Evolutionary conservation across 2,113 vertebrate genomes (phyloP).

Genomic region (Neotoma lepida): DNA sequence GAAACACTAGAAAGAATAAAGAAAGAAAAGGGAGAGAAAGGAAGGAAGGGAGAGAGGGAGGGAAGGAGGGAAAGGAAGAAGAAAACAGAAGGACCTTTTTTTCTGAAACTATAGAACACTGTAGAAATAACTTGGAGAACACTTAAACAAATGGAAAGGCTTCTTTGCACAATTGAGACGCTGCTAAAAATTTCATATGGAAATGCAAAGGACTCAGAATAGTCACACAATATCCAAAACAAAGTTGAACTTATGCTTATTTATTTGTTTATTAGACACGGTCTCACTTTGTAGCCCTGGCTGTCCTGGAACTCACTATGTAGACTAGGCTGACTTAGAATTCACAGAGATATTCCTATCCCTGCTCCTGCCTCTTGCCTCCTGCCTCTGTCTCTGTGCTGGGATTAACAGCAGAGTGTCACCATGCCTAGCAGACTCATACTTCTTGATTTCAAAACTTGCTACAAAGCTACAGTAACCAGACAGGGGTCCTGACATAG

Average conservation of each 20-base stretch:
- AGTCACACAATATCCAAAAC: background rate
- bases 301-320: background rate
- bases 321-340: background rate
- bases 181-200: background rate
- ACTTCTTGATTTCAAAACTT: conserved; percentile 9
- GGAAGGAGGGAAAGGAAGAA: fast-evolving
- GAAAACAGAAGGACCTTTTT: background rate
- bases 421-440: background rate
- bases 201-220: background rate
- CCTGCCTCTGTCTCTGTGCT: background rate
- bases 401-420: background rate
- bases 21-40: background rate
- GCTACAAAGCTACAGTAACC: background rate
- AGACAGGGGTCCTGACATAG: background rate
- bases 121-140: background rate
- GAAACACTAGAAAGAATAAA: background rate
- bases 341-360: background rate
- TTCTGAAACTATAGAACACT: background rate
- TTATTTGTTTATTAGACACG: background rate
- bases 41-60: background rate
- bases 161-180: background rate
- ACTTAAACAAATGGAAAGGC: background rate
- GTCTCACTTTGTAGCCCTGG: background rate
- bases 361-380: background rate
- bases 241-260: background rate